Evolutionary conservation across 37 sponge, comb jelly and placozoan species (phyloP).

Genomic region (Aplysina aerophoba): DNA sequence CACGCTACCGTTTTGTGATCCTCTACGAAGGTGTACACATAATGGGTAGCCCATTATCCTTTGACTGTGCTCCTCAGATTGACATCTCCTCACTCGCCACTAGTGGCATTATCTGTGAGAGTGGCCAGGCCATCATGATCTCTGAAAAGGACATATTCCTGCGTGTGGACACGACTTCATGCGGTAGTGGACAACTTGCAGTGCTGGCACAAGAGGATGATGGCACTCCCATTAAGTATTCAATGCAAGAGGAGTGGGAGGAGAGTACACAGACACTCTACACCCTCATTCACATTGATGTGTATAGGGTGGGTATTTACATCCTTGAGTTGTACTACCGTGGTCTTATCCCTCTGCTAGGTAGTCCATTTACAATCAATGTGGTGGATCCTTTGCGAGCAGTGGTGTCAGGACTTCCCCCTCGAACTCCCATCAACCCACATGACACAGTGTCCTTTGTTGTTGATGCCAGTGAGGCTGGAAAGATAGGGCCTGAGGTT

Average conservation of each 20-base stretch:
- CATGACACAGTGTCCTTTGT: conserved; percentile 49
- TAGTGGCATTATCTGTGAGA: conserved; percentile 48
- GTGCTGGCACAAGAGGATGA: conserved; percentile 57
- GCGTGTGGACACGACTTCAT: conserved; percentile 68
- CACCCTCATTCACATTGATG: conserved; percentile 53
- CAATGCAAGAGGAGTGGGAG: conserved; percentile 44
- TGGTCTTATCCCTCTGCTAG: conserved; percentile 55
- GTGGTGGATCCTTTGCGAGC: conserved; percentile 68
- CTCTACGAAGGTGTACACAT: conserved; percentile 55
- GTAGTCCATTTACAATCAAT: conserved; percentile 79
- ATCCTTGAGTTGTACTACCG: conserved; percentile 43
- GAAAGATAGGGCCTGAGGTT: conserved; percentile 41
- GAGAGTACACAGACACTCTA: conserved; percentile 36
- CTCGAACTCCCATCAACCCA: background rate
- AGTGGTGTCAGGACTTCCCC: conserved; percentile 55
- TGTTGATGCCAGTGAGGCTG: conserved; percentile 52
- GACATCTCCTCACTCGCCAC: conserved; percentile 50
- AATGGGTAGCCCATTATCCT: conserved; percentile 61
- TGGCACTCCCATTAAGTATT: conserved; percentile 40
- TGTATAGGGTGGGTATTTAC: conserved; percentile 61
- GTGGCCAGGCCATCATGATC: background rate
- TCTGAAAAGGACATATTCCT: conserved; percentile 56
- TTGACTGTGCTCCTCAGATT: conserved; percentile 60
- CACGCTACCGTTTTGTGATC: conserved; percentile 52
- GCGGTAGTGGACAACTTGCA: conserved; percentile 64